A percentile compares a stretch with the other conserved stretches of the same genome.
phyloP scores from a whole-genome alignment of 2,797 vertebrate species.

The Lutra lutra region DNA sequence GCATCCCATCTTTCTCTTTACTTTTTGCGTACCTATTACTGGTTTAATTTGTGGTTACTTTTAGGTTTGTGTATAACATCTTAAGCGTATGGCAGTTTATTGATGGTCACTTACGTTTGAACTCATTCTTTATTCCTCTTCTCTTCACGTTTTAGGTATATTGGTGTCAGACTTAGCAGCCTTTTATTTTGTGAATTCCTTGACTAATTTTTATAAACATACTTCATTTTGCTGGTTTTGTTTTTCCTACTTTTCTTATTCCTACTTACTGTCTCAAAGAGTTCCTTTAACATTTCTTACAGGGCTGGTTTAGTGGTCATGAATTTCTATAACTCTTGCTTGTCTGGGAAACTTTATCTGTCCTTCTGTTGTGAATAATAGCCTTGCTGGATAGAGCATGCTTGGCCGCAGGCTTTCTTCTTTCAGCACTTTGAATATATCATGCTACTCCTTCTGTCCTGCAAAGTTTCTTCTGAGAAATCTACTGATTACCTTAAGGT shows the following conservation, averaged over 20 bases:
- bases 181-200: neutral
- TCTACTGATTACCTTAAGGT: neutral
- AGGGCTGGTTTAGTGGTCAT: neutral
- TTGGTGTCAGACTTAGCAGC: neutral
- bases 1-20: neutral
- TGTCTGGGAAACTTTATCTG: neutral
- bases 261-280: neutral
- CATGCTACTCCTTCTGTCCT: neutral
- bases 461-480: neutral
- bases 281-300: neutral
- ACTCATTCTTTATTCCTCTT: neutral
- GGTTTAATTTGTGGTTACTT: neutral
- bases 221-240: neutral
- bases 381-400: neutral
- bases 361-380: neutral
- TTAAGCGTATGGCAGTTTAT: neutral
- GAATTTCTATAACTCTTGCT: neutral
- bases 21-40: neutral
- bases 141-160: neutral
- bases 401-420: neutral
- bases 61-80: neutral
- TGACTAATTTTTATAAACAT: neutral
- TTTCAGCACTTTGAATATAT: neutral
- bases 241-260: neutral
- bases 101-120: neutral